Percentiles rank a stretch among this genome's conserved stretches.
These are phyloP conservation scores for Drosophila tani DNA, from an alignment of 1,140 invertebrate genomes.

Conservation along the genomic window DNA sequence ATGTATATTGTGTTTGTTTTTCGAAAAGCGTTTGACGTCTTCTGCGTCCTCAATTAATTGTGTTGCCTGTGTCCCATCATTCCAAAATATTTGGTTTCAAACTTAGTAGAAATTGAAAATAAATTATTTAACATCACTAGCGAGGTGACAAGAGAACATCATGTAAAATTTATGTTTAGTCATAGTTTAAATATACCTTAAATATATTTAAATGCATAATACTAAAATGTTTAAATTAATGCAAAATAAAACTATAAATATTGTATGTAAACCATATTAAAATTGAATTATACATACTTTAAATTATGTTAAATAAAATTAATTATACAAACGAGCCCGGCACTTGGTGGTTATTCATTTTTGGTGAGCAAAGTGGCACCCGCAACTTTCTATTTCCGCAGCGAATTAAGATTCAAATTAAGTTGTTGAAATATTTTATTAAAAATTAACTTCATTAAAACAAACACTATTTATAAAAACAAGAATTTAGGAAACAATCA, in stretches of 20 bases:
- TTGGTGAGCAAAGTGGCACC: too few species aligned
- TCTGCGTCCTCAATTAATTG: slow-evolving; percentile 49
- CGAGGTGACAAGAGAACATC: slow-evolving; percentile 57
- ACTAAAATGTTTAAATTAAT: slow-evolving; percentile 71
- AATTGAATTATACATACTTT: slow-evolving; percentile 80
- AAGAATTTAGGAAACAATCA: not conserved
- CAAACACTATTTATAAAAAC: slow-evolving; percentile 31
- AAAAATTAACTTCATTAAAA: slow-evolving; percentile 8
- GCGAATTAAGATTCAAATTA: not conserved
- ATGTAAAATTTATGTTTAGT: slow-evolving; percentile 81
- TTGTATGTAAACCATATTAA: slow-evolving; percentile 81
- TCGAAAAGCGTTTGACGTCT: slow-evolving; percentile 47
- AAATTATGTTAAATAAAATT: slow-evolving; percentile 84
- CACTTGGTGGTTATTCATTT: not conserved
- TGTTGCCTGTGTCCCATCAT: slow-evolving; percentile 73
- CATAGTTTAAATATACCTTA: slow-evolving; percentile 82
- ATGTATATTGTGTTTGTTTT: slow-evolving; percentile 31
- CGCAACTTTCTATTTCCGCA: not conserved
- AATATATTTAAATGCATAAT: slow-evolving; percentile 82
- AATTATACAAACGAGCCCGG: slow-evolving; percentile 62
- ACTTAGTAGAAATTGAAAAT: slow-evolving; percentile 51
- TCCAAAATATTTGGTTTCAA: slow-evolving; percentile 67
- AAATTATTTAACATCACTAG: slow-evolving; percentile 56
- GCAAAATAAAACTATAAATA: slow-evolving; percentile 75
- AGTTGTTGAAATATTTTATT: slow-evolving; percentile 4